These are phyloP conservation scores for Cyrtonyx montezumae DNA, from an alignment of 2,113 vertebrate species.

Conservation along the genomic window DNA sequence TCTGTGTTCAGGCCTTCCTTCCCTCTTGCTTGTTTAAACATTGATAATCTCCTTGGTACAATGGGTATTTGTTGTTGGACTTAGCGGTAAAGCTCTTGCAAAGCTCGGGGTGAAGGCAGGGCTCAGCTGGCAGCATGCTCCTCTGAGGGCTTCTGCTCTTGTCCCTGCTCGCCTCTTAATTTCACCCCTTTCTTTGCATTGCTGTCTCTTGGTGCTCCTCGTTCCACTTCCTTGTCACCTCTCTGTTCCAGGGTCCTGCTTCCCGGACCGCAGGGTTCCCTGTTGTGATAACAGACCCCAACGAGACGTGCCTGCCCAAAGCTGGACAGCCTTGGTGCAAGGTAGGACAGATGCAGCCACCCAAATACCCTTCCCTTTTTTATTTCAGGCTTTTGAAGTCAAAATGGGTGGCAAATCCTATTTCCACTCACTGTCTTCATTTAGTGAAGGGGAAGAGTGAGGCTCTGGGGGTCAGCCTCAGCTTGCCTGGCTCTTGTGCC, in stretches of 20 bases:
- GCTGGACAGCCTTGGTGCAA: accelerated
- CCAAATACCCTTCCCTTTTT: neutral
- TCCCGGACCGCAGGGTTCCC: accelerated
- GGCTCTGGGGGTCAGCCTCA: neutral
- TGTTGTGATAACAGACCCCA: neutral
- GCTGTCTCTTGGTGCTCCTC: neutral
- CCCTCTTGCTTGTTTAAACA: slow-evolving; percentile 2
- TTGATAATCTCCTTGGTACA: slow-evolving; percentile 36
- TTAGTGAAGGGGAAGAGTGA: neutral
- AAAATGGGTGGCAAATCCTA: neutral
- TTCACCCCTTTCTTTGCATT: neutral
- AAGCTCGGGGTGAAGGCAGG: slow-evolving; percentile 33
- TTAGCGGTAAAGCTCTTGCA: slow-evolving; percentile 26
- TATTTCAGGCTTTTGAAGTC: neutral
- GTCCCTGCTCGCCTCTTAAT: slow-evolving; percentile 23
- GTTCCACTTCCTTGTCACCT: neutral
- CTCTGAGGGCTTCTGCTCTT: neutral
- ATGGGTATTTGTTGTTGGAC: slow-evolving; percentile 57
- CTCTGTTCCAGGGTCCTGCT: neutral
- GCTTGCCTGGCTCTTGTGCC: neutral
- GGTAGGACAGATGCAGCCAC: neutral
- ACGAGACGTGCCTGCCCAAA: neutral
- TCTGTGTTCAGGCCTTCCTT: neutral
- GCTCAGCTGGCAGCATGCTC: neutral
- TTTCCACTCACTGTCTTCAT: neutral